Base-by-base conservation (phyloP, 2,113 vertebrate species). In the Petaurus breviceps region DNA sequence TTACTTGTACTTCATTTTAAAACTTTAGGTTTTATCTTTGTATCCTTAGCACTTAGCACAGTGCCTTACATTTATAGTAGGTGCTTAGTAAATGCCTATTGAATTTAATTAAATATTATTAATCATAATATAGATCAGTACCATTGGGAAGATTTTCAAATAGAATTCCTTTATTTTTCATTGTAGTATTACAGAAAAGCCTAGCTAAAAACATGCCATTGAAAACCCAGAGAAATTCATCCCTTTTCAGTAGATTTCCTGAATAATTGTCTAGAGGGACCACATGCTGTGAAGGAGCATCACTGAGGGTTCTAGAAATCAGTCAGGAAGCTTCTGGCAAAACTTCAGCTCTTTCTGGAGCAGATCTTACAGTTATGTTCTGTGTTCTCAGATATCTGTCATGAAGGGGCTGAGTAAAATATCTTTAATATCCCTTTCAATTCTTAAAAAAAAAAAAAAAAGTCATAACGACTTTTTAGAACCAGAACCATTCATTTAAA, bases 101-200 rank as follows among this genome's bases (percentile, higher is more conserved):
- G 47, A 43, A 47, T 28, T 90, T 90, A 14, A 51, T 26, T 51
- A 47, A 31, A 23, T 7, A 51, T 68, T 68, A 37, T 37, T 68
- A 90, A 91, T 61, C 89, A 28, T 55, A 90, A 51, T 97, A 96
- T 96, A 89, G 96, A 94, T 84, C 96, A 84, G 26, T 94, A 0
- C 26, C 94, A 89, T 0, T 94, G 90, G 91, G 94, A 96, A 91
- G 84, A 57, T 49, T 84, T 84, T 84, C n/a, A 68, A 89, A 93
- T 26, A 94, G 47, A 94, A 37, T 53, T 90, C 52, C n/a, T 93
- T 95, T 90, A 89, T 94, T 77, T 91, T 92, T 89, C 53, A 47
- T 90, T 96, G 89, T 93, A 94, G 11, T 8, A 57, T 92, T 94
- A 55, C 54, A 94, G 77, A 92, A 26, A 90, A 94, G 51, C 55